A percentile compares a stretch with the other conserved stretches of the same genome.
Evolutionary conservation across 2,113 vertebrate species (phyloP).

Genomic region (Pionites leucogaster): DNA sequence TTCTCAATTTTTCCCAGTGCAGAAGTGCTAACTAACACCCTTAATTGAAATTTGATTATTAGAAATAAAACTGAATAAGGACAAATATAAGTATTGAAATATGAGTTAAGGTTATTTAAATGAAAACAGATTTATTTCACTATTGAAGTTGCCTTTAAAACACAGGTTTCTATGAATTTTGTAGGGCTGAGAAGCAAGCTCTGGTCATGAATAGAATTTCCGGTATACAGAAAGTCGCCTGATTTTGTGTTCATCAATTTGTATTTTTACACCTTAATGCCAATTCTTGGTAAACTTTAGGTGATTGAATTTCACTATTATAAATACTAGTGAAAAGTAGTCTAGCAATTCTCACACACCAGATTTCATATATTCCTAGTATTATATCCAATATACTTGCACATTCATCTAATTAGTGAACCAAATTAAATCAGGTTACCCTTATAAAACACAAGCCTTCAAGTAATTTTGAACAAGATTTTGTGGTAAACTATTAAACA

Average conservation of each 20-base stretch:
- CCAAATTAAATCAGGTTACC: neutral
- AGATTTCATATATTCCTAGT: neutral
- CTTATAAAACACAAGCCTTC: neutral
- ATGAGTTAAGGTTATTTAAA: neutral
- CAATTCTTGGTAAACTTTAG: neutral
- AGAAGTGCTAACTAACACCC: neutral
- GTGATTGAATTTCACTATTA: neutral
- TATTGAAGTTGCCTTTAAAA: neutral
- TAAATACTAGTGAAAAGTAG: neutral
- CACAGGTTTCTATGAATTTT: neutral
- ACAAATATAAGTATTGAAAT: neutral
- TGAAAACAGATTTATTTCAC: slow-evolving; percentile 9
- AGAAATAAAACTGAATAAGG: neutral
- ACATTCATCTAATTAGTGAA: neutral
- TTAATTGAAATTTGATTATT: neutral
- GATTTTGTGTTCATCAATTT: neutral
- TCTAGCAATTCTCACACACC: neutral
- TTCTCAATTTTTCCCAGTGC: neutral
- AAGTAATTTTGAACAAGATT: neutral
- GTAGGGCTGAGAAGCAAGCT: neutral
- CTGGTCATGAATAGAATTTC: neutral
- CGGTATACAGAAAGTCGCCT: neutral
- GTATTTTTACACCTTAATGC: neutral
- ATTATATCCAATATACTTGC: neutral
- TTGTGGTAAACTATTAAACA: neutral